A percentile compares a stretch with the other conserved stretches of the same genome.
These are phyloP conservation scores for Archaeoteleia sp. DNA, from an alignment of 2,888 invertebrate genomes.

Conservation along the genomic window DNA sequence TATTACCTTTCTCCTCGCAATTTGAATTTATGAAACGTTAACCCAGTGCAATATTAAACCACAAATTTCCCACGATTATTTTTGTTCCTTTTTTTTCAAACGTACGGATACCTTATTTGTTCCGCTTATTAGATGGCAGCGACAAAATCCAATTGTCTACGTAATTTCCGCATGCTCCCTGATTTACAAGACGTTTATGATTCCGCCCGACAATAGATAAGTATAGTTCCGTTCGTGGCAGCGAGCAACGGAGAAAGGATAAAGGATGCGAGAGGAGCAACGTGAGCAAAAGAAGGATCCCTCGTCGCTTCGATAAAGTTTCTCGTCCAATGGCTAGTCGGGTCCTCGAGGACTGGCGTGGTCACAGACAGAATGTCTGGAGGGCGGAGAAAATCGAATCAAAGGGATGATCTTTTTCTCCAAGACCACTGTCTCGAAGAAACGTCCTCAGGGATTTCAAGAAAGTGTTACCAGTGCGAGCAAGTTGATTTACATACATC, in stretches of 20 bases:
- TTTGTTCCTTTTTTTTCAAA: slow-evolving; percentile 32
- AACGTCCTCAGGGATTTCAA: too few relatives aligned
- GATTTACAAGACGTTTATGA: slow-evolving; percentile 52
- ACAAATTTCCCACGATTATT: slow-evolving; percentile 30
- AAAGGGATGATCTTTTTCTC: slow-evolving; percentile 46
- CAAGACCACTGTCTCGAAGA: slow-evolving; percentile 31
- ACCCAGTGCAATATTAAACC: slow-evolving; percentile 3
- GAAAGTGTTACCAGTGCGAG: too few relatives aligned
- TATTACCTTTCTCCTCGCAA: too few relatives aligned
- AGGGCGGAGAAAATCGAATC: slow-evolving; percentile 52
- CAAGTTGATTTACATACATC: too few relatives aligned
- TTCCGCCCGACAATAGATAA: slow-evolving; percentile 44
- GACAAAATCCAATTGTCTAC: slow-evolving; percentile 40
- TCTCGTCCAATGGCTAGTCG: slow-evolving; percentile 49
- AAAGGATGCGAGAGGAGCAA: slow-evolving; percentile 30
- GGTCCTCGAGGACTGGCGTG: slow-evolving; percentile 44
- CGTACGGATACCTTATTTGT: slow-evolving; percentile 31
- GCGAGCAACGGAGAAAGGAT: slow-evolving; percentile 23
- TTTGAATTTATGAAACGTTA: neutral
- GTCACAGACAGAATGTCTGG: slow-evolving; percentile 41
- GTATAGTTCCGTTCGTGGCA: slow-evolving; percentile 30
- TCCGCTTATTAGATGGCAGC: slow-evolving; percentile 39
- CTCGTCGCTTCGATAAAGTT: slow-evolving; percentile 47
- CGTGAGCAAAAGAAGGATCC: slow-evolving; percentile 36
- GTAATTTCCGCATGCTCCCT: slow-evolving; percentile 15